Conservation (phyloP, 2,797 vertebrate species). For the Sebastes vulpes region DNA sequence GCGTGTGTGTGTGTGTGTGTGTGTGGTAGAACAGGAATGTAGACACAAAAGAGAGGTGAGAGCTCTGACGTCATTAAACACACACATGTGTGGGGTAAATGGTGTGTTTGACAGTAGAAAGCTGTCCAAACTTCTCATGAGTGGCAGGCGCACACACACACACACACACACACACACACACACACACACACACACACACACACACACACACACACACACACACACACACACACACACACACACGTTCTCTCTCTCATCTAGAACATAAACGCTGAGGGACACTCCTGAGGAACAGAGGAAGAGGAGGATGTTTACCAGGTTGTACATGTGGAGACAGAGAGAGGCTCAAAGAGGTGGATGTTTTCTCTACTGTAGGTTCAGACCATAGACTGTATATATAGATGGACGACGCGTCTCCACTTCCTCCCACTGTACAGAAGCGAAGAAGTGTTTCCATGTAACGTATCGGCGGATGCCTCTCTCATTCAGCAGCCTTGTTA, state of each 20-base stretch:
- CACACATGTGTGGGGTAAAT: too few relatives aligned
- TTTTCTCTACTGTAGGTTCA: conserved; percentile 45
- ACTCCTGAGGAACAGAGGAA: conserved; percentile 51
- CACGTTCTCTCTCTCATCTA: neutral
- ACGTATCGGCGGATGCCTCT: too few relatives aligned
- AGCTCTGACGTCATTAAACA: conserved; percentile 19
- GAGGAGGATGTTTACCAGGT: conserved; percentile 65
- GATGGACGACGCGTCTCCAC: neutral
- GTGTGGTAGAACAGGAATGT: conserved; percentile 14
- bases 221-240: neutral
- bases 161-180: neutral
- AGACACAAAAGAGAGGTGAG: conserved; percentile 32
- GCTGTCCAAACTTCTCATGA: conserved; percentile 1
- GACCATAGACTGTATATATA: neutral
- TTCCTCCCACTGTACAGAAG: neutral
- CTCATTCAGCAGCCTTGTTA: too few relatives aligned
- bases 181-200: neutral
- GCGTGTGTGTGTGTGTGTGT: neutral
- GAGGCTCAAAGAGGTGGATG: conserved; percentile 56
- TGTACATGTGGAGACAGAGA: conserved; percentile 33
- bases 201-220: neutral
- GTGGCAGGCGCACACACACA: neutral
- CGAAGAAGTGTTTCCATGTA: too few relatives aligned
- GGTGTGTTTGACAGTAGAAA: neutral
- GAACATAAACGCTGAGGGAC: conserved; percentile 30